Conservation (phyloP, 1,140 invertebrate species). For the Scaptomyza montana region DNA sequence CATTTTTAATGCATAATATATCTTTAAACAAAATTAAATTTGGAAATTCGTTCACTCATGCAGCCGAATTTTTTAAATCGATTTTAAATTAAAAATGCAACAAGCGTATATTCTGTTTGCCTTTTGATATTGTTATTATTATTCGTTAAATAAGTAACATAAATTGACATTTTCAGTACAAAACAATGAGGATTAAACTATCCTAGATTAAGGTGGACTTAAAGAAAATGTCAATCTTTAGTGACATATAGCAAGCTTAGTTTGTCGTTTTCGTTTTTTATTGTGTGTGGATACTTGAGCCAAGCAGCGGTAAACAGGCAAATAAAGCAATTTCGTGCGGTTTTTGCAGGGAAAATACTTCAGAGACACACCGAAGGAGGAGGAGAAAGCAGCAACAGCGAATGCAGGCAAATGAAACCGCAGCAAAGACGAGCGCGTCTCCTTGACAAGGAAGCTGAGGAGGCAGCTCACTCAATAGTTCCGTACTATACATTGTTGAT, state of each 20-base stretch:
- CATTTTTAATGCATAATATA: too few relatives aligned
- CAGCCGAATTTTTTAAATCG: too few relatives aligned
- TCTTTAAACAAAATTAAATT: too few relatives aligned
- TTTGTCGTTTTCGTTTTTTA: conserved; percentile 11
- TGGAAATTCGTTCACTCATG: too few relatives aligned
- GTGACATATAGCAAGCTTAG: conserved; percentile 33
- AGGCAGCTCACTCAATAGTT: conserved; percentile 15
- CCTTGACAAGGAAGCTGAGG: conserved; percentile 11
- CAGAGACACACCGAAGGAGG: conserved; percentile 20
- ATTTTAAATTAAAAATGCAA: too few relatives aligned
- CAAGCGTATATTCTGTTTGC: too few relatives aligned
- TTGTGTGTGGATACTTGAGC: conserved; percentile 18
- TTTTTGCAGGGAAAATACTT: conserved; percentile 37
- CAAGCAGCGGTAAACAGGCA: conserved; percentile 35
- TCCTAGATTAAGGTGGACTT: neutral
- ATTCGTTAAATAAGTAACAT: too few relatives aligned
- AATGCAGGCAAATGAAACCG: conserved; percentile 10
- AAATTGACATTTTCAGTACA: too few relatives aligned
- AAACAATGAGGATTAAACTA: neutral
- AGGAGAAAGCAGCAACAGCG: neutral
- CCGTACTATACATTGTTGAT: conserved; percentile 13
- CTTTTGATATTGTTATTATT: too few relatives aligned
- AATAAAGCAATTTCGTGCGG: conserved; percentile 52
- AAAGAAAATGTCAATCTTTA: conserved; percentile 7
- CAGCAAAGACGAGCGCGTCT: conserved; percentile 20